These are phyloP conservation scores for Rhinatrema bivittatum DNA, from an alignment of 2,797 vertebrate species.

Conservation along the genomic window DNA sequence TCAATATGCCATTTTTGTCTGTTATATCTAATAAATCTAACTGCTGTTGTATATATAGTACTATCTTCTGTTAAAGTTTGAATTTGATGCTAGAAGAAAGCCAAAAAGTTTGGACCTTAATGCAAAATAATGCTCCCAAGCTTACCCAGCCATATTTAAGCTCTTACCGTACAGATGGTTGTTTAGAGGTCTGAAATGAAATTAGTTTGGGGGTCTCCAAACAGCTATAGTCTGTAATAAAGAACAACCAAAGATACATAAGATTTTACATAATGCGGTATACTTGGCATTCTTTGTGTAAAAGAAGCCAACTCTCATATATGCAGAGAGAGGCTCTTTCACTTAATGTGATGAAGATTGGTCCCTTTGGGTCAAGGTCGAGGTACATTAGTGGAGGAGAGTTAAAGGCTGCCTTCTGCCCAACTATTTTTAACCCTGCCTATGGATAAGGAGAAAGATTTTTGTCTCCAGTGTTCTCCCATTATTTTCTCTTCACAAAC, in stretches of 20 bases:
- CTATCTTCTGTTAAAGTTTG: too few species aligned
- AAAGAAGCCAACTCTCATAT: constrained; percentile 20
- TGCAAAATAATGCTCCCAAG: constrained; percentile 24
- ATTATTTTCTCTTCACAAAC: constrained; percentile 35
- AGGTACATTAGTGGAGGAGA: constrained; percentile 28
- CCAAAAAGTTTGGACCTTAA: too few species aligned
- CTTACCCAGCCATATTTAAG: constrained; percentile 36
- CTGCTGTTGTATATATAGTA: too few species aligned
- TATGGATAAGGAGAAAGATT: constrained; percentile 36
- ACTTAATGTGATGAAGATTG: constrained; percentile 39
- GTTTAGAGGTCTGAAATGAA: constrained; percentile 34
- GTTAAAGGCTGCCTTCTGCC: constrained; percentile 37
- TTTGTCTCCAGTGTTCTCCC: constrained; percentile 28
- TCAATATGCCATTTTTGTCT: too few species aligned
- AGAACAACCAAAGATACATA: constrained; percentile 19
- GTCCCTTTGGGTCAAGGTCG: constrained; percentile 32
- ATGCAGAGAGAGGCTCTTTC: constrained; percentile 17
- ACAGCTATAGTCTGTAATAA: constrained; percentile 33
- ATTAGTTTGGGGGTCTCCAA: constrained; percentile 35
- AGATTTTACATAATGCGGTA: constrained; percentile 24
- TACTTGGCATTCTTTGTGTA: constrained; percentile 27
- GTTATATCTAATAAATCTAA: too few species aligned
- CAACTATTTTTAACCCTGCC: constrained; percentile 36
- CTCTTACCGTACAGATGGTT: constrained; percentile 25
- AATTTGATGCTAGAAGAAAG: too few species aligned